Conservation (phyloP, 2,113 vertebrate genomes). For the Amphilophus citrinellus region DNA sequence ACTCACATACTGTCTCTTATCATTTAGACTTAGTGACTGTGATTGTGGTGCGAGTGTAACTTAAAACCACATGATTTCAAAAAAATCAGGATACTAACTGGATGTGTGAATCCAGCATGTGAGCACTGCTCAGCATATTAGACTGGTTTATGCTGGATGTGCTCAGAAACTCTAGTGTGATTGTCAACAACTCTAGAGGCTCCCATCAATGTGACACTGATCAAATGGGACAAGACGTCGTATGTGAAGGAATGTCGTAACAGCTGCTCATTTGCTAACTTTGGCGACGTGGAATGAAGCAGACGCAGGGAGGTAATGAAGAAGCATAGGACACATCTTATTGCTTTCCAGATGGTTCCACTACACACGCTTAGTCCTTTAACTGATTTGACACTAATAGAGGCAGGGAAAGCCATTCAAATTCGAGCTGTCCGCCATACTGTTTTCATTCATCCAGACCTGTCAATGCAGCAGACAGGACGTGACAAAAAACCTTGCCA, state of each 20-base stretch:
- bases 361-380: conserved; percentile 28
- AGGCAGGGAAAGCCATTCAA: conserved; percentile 42
- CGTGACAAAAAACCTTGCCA: background rate
- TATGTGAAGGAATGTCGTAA: conserved; percentile 47
- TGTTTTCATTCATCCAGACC: conserved; percentile 34
- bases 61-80: conserved; percentile 10
- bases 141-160: background rate
- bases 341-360: conserved; percentile 47
- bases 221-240: conserved; percentile 62
- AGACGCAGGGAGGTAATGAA: conserved; percentile 63
- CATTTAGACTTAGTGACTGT: background rate
- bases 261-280: conserved; percentile 74
- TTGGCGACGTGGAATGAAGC: conserved; percentile 57
- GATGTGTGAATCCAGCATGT: conserved; percentile 3
- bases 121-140: background rate
- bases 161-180: conserved; percentile 37
- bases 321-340: conserved; percentile 62
- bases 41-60: background rate
- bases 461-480: conserved; percentile 12
- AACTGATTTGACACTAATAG: conserved; percentile 56
- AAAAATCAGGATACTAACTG: background rate
- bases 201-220: conserved; percentile 56
- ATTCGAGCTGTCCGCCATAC: background rate
- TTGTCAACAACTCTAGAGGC: conserved; percentile 51
- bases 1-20: background rate